Evolutionary conservation across 2,113 vertebrate species (phyloP).

Genomic region (Talpa occidentalis): DNA sequence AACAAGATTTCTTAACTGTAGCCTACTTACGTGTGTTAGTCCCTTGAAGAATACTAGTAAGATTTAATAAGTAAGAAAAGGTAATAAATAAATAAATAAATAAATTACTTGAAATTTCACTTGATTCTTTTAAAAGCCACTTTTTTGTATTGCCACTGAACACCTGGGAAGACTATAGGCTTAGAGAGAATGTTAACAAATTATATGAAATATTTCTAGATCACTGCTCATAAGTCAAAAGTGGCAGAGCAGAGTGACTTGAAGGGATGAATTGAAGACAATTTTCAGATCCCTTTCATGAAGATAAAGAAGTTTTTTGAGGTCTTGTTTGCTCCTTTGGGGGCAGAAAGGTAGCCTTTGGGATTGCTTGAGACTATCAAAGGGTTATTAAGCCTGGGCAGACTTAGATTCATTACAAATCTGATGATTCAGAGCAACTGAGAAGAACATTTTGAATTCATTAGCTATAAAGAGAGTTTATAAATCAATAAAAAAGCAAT

Average conservation of each 20-base stretch:
- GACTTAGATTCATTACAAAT: neutral
- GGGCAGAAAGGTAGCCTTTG: neutral
- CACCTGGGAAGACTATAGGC: neutral
- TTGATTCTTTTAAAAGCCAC: neutral
- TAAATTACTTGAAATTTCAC: neutral
- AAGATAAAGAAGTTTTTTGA: neutral
- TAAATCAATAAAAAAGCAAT: neutral
- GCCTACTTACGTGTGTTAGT: too few relatives aligned
- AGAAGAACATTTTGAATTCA: neutral
- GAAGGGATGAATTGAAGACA: neutral
- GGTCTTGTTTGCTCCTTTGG: neutral
- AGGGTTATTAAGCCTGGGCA: neutral
- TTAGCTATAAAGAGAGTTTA: neutral
- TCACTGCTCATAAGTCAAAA: neutral
- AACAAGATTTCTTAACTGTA: too few relatives aligned
- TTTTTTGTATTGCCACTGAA: neutral
- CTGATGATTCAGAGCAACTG: neutral
- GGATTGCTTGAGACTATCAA: neutral
- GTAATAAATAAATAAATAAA: slow-evolving; percentile 32
- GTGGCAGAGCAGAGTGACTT: neutral
- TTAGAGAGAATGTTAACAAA: neutral
- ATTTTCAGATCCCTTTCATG: neutral
- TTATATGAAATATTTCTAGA: neutral
- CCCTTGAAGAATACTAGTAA: too few relatives aligned
- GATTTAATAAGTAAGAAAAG: too few relatives aligned